Base-by-base conservation (phyloP, 2,888 invertebrate species). In the Eutolmus rufibarbis region DNA sequence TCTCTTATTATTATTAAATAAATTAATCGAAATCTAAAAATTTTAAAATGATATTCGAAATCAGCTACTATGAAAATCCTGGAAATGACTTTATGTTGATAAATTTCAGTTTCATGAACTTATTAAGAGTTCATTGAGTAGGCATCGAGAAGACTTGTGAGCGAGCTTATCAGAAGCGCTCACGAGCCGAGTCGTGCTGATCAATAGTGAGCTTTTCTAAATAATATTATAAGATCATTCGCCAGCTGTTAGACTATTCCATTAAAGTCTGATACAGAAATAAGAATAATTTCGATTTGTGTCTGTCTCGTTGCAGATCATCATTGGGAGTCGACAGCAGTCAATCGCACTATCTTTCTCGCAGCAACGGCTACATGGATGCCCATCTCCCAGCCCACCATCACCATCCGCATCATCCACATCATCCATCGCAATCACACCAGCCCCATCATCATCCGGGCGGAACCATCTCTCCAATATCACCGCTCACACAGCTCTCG, bases 401-500 rank as follows among this genome's bases (percentile, higher is more conserved):
- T 84, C 91, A 90, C 34, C 92, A 90, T 90, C 92, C 89, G 89
- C 92, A 90, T 90, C 92, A 90, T 89, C 91, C 90, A 89, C 92
- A 91, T 89, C 92, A 78, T 79, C 86, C 78, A 66, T 79, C 79
- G 74, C 86, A 87, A 87, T 85, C 81, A 51, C 78, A 87, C 79
- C 85, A 86, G 74, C 56, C 90, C 82, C 90, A 90, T 46, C 90
- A 90, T 88, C 91, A 90, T 86, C 91, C 91, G 86, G 91, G 91
- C 92, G 91, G 89, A 92, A 91, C 90, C 91, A 91, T 91, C 90
- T 92, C 92, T 91, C 93, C 91, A 92, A 93, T 91, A 92, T 91
- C 91, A 92, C 92, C 89, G 91, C 92, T 89, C 92, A 92, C 89
- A 91, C 92, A 88, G 91, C 92, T 40, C 89, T 93, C 91, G 92